Evolutionary conservation across 2,888 invertebrate genomes (phyloP).

Genomic region (Laspeyria flexula): DNA sequence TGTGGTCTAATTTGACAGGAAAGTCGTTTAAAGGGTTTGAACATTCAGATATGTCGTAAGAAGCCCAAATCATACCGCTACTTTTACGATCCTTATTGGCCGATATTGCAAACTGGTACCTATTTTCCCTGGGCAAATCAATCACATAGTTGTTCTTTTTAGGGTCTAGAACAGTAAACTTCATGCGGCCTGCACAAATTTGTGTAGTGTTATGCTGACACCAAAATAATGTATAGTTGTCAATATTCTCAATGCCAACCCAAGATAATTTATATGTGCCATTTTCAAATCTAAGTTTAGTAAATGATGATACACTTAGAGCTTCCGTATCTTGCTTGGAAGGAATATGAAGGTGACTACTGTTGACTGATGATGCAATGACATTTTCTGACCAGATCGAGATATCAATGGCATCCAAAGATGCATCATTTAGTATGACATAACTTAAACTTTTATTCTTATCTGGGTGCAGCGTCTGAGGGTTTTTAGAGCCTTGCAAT

Average conservation of each 20-base stretch:
- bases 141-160: conserved; percentile 83
- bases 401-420: conserved; percentile 74
- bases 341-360: conserved; percentile 88
- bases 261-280: conserved; percentile 91
- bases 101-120: conserved; percentile 93
- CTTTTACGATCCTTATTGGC: conserved; percentile 89
- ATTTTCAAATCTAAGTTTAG: conserved; percentile 90
- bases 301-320: conserved; percentile 85
- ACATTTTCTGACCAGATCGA: conserved; percentile 87
- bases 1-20: conserved; percentile 68
- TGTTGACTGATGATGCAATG: conserved; percentile 85
- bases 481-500: conserved; percentile 59
- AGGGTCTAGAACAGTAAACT: conserved; percentile 69
- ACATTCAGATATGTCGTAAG: conserved; percentile 86
- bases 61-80: conserved; percentile 95
- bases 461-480: conserved; percentile 70
- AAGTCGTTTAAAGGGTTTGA: conserved; percentile 85
- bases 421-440: conserved; percentile 85
- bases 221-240: conserved; percentile 94
- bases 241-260: conserved; percentile 86
- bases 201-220: conserved; percentile 83
- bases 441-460: conserved; percentile 86
- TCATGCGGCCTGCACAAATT: conserved; percentile 85
- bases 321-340: conserved; percentile 73
- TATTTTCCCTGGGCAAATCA: conserved; percentile 85